Evolutionary conservation across 2,888 invertebrate species (phyloP).

Genomic region (Drosophila bunnanda): DNA sequence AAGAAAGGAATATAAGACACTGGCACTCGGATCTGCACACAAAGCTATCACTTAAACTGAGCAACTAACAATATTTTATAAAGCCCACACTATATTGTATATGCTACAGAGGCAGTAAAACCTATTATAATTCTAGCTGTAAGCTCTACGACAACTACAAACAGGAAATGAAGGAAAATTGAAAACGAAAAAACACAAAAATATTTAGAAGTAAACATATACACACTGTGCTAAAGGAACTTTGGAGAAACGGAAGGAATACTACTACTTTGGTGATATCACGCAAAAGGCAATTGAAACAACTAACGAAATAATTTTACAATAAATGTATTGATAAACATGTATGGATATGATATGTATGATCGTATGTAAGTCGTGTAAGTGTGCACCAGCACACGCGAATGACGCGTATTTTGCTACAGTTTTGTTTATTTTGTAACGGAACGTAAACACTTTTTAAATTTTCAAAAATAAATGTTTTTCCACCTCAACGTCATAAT

Average conservation of each 20-base stretch:
- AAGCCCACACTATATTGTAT: conserved; percentile 66
- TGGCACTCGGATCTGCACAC: conserved; percentile 31
- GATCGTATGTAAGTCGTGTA: conserved; percentile 39
- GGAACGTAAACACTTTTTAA: conserved; percentile 60
- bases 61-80: conserved; percentile 58
- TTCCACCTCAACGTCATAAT: conserved; percentile 60
- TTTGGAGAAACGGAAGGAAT: conserved; percentile 56
- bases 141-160: conserved; percentile 57
- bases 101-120: conserved; percentile 74
- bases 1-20: conserved; percentile 10
- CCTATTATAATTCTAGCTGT: conserved; percentile 57
- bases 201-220: conserved; percentile 28
- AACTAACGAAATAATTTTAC: conserved; percentile 69
- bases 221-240: conserved; percentile 42
- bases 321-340: conserved; percentile 41
- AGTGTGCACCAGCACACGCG: conserved; percentile 25
- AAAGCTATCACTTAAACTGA: conserved; percentile 52
- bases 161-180: conserved; percentile 8
- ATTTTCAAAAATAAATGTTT: conserved; percentile 68
- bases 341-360: conserved; percentile 29
- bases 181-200: conserved; percentile 15
- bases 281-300: conserved; percentile 77
- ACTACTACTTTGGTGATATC: conserved; percentile 72
- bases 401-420: conserved; percentile 55
- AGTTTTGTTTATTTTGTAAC: conserved; percentile 52